Base-by-base conservation (phyloP, 2,797 vertebrate genomes). In the Mus spretus region DNA sequence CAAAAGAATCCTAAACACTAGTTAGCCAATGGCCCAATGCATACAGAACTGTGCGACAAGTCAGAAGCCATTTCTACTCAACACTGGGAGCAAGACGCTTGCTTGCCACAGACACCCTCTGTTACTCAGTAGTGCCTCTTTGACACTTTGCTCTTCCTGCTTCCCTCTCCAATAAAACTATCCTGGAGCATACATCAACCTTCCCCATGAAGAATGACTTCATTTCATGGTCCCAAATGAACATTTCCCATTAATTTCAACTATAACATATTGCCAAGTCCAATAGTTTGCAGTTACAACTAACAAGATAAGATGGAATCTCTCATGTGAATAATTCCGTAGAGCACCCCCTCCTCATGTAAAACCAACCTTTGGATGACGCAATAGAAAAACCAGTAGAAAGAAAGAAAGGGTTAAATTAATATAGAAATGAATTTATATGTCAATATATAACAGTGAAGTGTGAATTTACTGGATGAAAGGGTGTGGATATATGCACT, bases 321-420 rank as follows among this genome's bases (percentile, higher is more conserved):
- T 61, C 59, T 74, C 20, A 86, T 1, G 24, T 47, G 26, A 83
- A 65, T 80, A 87, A 65, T 90, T 84, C 53, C 84, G 4, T 11
- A 19, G 61, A 74, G 11, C 13, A 15, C 1, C n/a, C n/a, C 15
- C 0, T 44, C 26, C 24, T 67, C 44, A 4, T 50, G 80, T 84
- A 77, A 91, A 95, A 77, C 55, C 44, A 89, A 85, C 20, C 37
- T 31, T 57, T 72, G 31, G n/a, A 80, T 93, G 31, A 81, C 57
- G 1, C 22, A 87, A 84, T 11, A 74, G 17, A 90, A 80, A 75
- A 85, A 81, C 67, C 40, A 75, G 2, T 59, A 57, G 12, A 88
- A 55, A 22, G 12, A 88, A 55, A 22, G 37, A 85, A 90, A 82
- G 61, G 31, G 10, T 89, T 92, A 74, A 78, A 65, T 31, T 75